Conservation (phyloP, 2,113 vertebrate species). For the Lepisosteus osseus region DNA sequence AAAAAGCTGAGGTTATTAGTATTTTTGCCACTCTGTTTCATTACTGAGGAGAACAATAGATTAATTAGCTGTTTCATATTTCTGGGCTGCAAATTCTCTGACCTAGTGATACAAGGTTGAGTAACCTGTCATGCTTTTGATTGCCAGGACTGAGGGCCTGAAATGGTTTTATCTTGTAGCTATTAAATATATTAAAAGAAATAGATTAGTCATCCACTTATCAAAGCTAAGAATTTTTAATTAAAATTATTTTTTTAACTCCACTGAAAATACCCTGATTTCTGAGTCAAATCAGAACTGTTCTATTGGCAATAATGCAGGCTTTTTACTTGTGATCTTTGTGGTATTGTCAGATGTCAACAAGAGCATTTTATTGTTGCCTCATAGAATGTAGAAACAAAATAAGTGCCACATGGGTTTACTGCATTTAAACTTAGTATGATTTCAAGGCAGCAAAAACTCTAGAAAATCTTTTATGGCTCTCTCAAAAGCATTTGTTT, state of each 20-base stretch:
- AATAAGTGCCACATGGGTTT: no score
- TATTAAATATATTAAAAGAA: constrained; percentile 49
- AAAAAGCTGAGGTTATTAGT: constrained; percentile 32
- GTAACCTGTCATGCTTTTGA: constrained; percentile 45
- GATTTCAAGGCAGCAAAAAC: no score
- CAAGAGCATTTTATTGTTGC: no score
- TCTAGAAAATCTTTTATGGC: no score
- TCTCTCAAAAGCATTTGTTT: no score
- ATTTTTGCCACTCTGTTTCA: constrained; percentile 32
- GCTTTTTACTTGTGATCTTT: no score
- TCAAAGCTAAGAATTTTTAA: constrained; percentile 64
- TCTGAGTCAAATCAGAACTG: constrained; percentile 14
- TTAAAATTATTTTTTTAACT: constrained; percentile 50
- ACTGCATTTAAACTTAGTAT: no score
- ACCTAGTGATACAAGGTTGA: constrained; percentile 40
- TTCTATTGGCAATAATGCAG: no score
- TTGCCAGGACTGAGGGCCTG: constrained; percentile 42
- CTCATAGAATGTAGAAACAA: no score
- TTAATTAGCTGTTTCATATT: constrained; percentile 54
- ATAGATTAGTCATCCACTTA: constrained; percentile 59
- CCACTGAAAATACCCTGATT: constrained; percentile 52
- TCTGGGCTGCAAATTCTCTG: constrained; percentile 33
- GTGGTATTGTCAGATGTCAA: no score
- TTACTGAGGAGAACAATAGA: constrained; percentile 49
- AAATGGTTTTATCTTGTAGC: constrained; percentile 52